Percentiles rank a stretch among this genome's conserved stretches.
Conservation (phyloP, 2,797 vertebrate genomes). For the Hypotaenidia okinawae region DNA sequence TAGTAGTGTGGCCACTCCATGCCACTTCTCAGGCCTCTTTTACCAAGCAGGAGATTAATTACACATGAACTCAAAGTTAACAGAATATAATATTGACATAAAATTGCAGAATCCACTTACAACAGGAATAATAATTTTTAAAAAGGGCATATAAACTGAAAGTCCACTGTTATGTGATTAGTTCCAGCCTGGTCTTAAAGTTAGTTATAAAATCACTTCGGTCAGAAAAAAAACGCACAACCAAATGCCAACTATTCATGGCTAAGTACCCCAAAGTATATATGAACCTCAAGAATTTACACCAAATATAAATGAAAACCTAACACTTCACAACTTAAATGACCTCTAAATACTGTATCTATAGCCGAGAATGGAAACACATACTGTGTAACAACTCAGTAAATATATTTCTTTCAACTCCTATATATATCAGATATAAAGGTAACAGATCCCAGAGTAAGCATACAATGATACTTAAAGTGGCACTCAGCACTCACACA, state of each 20-base stretch:
- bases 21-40: not conserved
- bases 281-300: not conserved
- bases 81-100: not conserved
- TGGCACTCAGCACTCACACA: not conserved
- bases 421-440: not conserved
- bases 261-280: not conserved
- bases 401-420: not conserved
- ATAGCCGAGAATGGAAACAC: not conserved
- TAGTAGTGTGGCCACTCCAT: not conserved
- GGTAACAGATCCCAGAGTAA: not conserved
- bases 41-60: not conserved
- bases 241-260: not conserved
- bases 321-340: not conserved
- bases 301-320: not conserved
- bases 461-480: not conserved
- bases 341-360: not conserved
- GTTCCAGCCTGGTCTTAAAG: not conserved
- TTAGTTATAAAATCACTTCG: not conserved
- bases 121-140: not conserved
- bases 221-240: not conserved
- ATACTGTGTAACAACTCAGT: not conserved
- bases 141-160: not conserved
- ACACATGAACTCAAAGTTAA: not conserved
- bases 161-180: fast-evolving
- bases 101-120: not conserved